phyloP scores from a whole-genome alignment of 1,140 invertebrate species.

The Coptotermes formosanus region DNA sequence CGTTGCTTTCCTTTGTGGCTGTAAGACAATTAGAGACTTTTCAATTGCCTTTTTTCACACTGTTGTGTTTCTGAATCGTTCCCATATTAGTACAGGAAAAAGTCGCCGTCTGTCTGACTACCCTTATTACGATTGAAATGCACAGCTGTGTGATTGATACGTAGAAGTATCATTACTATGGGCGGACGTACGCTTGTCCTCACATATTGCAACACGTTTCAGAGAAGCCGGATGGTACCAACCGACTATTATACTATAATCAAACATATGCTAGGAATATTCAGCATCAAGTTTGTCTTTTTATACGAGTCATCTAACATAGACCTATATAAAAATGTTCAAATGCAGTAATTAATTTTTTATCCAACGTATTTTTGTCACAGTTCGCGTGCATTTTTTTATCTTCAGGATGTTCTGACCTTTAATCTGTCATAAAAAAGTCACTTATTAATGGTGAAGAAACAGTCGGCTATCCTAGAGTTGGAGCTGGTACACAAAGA shows the following conservation, averaged over 20 bases:
- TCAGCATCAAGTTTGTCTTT: neutral
- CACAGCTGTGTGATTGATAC: neutral
- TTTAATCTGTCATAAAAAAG: neutral
- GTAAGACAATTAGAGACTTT: neutral
- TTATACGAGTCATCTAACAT: neutral
- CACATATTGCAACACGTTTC: neutral
- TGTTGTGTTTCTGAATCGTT: neutral
- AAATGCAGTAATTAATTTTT: neutral
- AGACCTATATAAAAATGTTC: neutral
- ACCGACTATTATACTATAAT: neutral
- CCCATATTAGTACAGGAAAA: neutral
- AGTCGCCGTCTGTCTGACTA: neutral
- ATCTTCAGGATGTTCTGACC: neutral
- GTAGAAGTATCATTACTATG: neutral
- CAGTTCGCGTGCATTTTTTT: neutral
- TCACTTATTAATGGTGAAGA: neutral
- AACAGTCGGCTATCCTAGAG: neutral
- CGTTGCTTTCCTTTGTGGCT: slow-evolving; percentile 4
- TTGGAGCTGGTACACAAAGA: neutral
- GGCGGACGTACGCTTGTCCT: neutral
- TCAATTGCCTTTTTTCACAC: neutral
- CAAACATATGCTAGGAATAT: neutral
- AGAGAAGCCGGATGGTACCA: neutral
- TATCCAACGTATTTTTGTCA: neutral
- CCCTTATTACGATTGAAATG: neutral